Evolutionary conservation across 1,140 invertebrate species (phyloP).

Genomic region (Phthorimaea operculella): DNA sequence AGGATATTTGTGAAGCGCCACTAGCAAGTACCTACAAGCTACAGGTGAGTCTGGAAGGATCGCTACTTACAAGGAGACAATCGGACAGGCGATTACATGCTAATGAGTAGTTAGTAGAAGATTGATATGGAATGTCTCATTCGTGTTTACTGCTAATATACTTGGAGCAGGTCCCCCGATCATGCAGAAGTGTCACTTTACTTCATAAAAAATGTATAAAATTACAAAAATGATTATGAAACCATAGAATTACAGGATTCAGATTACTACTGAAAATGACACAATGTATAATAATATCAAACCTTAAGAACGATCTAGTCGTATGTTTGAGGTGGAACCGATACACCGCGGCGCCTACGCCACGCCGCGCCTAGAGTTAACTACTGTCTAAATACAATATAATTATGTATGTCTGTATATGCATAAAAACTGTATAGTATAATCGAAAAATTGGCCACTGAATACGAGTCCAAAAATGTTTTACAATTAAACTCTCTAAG

Average conservation of each 20-base stretch:
- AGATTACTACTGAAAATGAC: constrained; percentile 42
- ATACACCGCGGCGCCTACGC: constrained; percentile 31
- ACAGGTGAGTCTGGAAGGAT: too few relatives aligned
- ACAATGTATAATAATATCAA: constrained; percentile 59
- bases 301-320: constrained; percentile 47
- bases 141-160: constrained; percentile 49
- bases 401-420: constrained; percentile 57
- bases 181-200: constrained; percentile 55
- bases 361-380: constrained; percentile 43
- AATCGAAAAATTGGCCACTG: constrained; percentile 59
- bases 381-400: constrained; percentile 57
- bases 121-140: constrained; percentile 67
- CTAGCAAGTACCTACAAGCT: too few relatives aligned
- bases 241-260: constrained; percentile 43
- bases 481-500: constrained; percentile 4
- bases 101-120: constrained; percentile 4
- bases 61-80: too few relatives aligned
- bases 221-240: constrained; percentile 64
- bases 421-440: constrained; percentile 60
- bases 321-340: constrained; percentile 42
- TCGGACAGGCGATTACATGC: too few relatives aligned
- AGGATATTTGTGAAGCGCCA: too few relatives aligned
- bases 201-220: constrained; percentile 66
- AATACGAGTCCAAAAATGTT: constrained; percentile 37
- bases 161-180: constrained; percentile 36